Conservation (phyloP, 2,888 invertebrate genomes). For the Hermaeophaga mercurialis region DNA sequence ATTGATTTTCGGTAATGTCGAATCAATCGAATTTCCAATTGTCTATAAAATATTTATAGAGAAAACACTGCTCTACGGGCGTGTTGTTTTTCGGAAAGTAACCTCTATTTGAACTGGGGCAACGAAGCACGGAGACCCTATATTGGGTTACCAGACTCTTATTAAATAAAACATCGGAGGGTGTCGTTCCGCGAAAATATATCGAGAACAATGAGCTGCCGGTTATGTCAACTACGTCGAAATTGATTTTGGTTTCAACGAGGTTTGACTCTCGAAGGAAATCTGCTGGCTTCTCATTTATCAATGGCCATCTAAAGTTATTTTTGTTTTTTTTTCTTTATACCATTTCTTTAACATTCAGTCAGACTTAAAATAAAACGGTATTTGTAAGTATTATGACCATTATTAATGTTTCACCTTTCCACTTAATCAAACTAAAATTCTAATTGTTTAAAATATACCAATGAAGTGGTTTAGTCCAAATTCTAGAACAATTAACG, state of each 20-base stretch:
- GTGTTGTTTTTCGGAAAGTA: constrained; percentile 31
- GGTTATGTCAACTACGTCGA: constrained; percentile 31
- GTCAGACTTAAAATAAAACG: no score
- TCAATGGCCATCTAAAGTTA: neutral
- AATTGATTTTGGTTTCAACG: constrained; percentile 29
- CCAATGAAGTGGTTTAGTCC: no score
- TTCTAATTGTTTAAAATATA: no score
- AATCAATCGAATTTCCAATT: constrained; percentile 30
- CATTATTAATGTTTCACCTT: no score
- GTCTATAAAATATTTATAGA: constrained; percentile 34
- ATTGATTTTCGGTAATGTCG: constrained; percentile 22
- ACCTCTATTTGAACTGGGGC: constrained; percentile 23
- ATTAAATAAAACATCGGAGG: constrained; percentile 32
- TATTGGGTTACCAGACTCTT: constrained; percentile 33
- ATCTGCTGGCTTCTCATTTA: constrained; percentile 7
- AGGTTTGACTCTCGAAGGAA: constrained; percentile 12
- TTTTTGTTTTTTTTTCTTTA: no score
- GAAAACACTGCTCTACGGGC: constrained; percentile 25
- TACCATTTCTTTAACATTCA: no score
- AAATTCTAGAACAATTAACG: no score
- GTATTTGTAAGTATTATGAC: no score
- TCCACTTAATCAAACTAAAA: no score
- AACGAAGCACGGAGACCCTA: constrained; percentile 25
- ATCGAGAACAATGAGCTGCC: constrained; percentile 29
- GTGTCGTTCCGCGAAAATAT: constrained; percentile 29